phyloP scores from a whole-genome alignment of 2,888 invertebrate species.

The Aphidoletes aphidimyza region DNA sequence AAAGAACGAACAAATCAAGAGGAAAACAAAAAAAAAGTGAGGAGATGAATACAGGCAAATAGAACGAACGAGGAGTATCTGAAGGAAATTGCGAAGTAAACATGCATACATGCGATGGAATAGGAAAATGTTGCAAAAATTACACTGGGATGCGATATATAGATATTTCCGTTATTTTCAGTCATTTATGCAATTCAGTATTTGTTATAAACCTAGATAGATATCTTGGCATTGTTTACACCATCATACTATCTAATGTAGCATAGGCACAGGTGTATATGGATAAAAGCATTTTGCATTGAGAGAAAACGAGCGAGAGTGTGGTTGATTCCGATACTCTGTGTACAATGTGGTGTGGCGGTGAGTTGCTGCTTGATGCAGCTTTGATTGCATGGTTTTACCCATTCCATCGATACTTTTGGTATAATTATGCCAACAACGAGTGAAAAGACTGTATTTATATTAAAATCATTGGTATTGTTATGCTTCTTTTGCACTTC shows the following conservation, averaged over 20 bases:
- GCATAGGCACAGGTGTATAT: constrained; percentile 34
- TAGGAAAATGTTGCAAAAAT: constrained; percentile 48
- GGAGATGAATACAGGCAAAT: not conserved
- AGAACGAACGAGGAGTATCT: not conserved
- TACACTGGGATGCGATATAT: constrained; percentile 19
- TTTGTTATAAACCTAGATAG: constrained; percentile 46
- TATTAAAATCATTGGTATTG: constrained; percentile 49
- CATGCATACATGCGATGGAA: constrained; percentile 43
- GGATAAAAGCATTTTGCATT: not conserved
- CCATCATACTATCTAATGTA: constrained; percentile 18
- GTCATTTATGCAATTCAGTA: constrained; percentile 43
- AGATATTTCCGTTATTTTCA: constrained; percentile 45
- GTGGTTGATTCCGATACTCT: too few species aligned
- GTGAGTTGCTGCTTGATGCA: not conserved
- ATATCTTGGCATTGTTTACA: constrained; percentile 46
- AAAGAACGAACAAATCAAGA: not conserved
- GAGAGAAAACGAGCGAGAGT: not conserved
- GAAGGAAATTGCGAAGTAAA: constrained; percentile 46
- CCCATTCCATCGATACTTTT: constrained; percentile 15
- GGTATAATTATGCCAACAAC: constrained; percentile 43
- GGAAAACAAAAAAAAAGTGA: not conserved
- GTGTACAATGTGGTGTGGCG: too few species aligned
- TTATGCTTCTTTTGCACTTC: constrained; percentile 20
- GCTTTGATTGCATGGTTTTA: constrained; percentile 43
- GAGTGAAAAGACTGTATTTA: constrained; percentile 47